phyloP scores from a whole-genome alignment of 2,888 invertebrate species.

The Diaphora mendica region DNA sequence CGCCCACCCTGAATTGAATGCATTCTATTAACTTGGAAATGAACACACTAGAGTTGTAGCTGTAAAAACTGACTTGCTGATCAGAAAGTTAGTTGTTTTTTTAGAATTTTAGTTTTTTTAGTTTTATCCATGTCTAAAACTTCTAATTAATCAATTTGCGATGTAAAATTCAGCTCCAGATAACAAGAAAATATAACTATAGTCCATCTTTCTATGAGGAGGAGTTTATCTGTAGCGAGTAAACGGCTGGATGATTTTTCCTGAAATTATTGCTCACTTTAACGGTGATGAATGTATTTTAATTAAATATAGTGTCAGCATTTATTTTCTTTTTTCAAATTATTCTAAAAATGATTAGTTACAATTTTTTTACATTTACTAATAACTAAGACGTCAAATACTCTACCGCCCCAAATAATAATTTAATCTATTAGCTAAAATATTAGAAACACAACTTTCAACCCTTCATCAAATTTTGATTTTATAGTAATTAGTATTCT shows the following conservation, averaged over 20 bases:
- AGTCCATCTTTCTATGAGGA: neutral
- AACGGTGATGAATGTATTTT: neutral
- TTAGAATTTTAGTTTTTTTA: neutral
- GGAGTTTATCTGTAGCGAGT: neutral
- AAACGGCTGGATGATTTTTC: neutral
- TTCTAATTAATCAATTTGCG: neutral
- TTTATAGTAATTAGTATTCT: neutral
- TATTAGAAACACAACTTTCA: neutral
- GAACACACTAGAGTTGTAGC: neutral
- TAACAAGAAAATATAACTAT: neutral
- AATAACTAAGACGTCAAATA: neutral
- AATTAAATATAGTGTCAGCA: neutral
- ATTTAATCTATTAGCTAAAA: constrained; percentile 2
- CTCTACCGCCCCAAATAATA: neutral
- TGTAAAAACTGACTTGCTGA: neutral
- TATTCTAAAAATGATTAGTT: neutral
- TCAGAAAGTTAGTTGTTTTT: neutral
- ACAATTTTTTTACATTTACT: neutral
- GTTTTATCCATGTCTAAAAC: neutral
- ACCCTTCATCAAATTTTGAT: neutral
- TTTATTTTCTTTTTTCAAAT: neutral
- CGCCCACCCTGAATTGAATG: constrained; percentile 20
- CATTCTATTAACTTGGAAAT: constrained; percentile 18
- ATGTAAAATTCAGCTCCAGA: neutral
- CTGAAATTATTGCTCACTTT: neutral